Evolutionary conservation across 2,113 vertebrate genomes (phyloP), one percentile per base, ranked within the genome.

Genomic region (Phaethornis superciliosus): DNA sequence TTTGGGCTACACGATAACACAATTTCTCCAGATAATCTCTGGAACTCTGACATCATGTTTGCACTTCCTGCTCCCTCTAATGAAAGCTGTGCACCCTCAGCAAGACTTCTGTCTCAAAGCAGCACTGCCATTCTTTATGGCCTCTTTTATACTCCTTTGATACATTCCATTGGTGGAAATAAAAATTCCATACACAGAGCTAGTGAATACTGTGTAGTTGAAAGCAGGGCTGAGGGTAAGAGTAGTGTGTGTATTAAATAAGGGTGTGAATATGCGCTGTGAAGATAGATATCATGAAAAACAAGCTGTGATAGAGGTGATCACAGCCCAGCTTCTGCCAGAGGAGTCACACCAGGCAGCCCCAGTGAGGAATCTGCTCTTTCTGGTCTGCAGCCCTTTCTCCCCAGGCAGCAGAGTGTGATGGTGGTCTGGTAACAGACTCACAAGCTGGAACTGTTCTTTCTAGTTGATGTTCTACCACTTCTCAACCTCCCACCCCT

Each of bases 1-100:
- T 95, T 96, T 93, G 91, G 88, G 68, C 64, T 93, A 81, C 85
- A 63, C 75, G 95, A 95, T 95, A 95, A 93, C 93, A 83, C 79
- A 78, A 85, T 95, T 93, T 91, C 44, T 72, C 26, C 58, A 71
- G 85, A 95, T 93, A 88, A 91, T 88, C 89, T 81, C 76, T 88
- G 75, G 3, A 83, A 35, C 69, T 90, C 72, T 93, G 91, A 78
- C 93, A 81, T 95, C 60, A 49, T 68, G 60, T 86, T 93, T 91
- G 88, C 76, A 65, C 76, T 94, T 93, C 94, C 93, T 93, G 88
- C 88, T 95, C 56, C 44, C 68, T 94, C 64, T 83, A 40, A 92
- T 75, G 90, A 89, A 81, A 75, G 60, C 65, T 81, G 1, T 40
- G 70, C 76, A 68, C 89, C 71, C 79, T 10, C 55, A 70, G 85